A percentile compares a stretch with the other conserved stretches of the same genome.
phyloP scores from a whole-genome alignment of 2,797 vertebrate species.

The Scolopax rusticola region DNA sequence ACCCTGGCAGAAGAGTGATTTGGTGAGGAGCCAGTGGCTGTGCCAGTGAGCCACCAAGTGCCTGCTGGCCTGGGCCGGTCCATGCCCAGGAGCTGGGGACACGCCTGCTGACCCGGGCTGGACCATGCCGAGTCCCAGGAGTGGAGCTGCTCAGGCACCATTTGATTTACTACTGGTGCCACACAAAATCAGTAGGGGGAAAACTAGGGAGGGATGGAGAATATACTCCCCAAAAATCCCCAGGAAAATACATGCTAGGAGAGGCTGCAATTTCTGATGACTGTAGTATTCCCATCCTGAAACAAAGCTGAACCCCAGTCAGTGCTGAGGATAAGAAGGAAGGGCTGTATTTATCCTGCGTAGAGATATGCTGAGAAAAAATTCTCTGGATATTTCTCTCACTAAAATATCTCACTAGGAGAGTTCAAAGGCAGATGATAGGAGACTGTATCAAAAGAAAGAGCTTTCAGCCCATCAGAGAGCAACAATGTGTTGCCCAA shows the following conservation, averaged over 20 bases:
- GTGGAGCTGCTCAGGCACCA: not conserved
- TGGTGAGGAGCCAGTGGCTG: not conserved
- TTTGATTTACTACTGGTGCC: not conserved
- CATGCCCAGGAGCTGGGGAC: not conserved
- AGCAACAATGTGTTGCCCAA: conserved; percentile 29
- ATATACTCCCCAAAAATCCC: rapidly evolving
- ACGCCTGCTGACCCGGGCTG: not conserved
- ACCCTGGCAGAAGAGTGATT: not conserved
- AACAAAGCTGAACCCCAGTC: not conserved
- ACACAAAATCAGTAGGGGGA: not conserved
- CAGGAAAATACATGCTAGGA: rapidly evolving
- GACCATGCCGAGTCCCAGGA: not conserved
- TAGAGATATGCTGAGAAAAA: not conserved
- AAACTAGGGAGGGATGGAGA: not conserved
- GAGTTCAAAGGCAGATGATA: conserved; percentile 21
- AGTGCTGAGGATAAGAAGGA: not conserved
- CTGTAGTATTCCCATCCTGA: not conserved
- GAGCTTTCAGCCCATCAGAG: conserved; percentile 41
- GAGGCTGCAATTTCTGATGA: not conserved
- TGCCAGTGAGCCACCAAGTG: not conserved
- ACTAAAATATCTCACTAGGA: not conserved
- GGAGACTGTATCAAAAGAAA: conserved; percentile 35
- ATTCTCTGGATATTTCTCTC: not conserved
- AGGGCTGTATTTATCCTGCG: not conserved
- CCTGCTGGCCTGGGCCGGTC: not conserved